Conservation (phyloP, 2,888 invertebrate species). For the Cataglyphis rosenhaueri region DNA sequence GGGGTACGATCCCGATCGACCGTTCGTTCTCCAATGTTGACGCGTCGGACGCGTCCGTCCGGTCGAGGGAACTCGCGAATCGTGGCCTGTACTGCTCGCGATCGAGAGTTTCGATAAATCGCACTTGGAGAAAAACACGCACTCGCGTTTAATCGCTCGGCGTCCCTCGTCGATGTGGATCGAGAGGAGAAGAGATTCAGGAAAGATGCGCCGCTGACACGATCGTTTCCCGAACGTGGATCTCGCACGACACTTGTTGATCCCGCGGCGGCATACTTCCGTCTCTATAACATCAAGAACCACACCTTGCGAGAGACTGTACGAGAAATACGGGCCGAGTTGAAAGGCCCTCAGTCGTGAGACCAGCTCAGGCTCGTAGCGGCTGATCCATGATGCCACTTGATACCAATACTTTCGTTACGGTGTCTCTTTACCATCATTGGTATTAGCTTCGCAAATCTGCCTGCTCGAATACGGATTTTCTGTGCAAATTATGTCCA, state of each 20-base stretch:
- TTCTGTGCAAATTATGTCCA: background rate
- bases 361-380: slow-evolving; percentile 79
- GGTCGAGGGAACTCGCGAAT: slow-evolving; percentile 3
- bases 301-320: slow-evolving; percentile 83
- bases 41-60: slow-evolving; percentile 29
- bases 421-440: background rate
- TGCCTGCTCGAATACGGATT: background rate
- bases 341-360: slow-evolving; percentile 83
- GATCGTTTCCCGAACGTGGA: slow-evolving; percentile 64
- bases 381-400: background rate
- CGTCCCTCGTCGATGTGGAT: background rate
- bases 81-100: background rate
- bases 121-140: slow-evolving; percentile 29
- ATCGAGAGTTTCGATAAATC: slow-evolving; percentile 2
- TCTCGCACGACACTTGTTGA: slow-evolving; percentile 78
- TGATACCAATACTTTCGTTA: background rate
- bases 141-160: slow-evolving; percentile 25
- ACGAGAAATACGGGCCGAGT: slow-evolving; percentile 79
- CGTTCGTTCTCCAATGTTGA: background rate
- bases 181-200: background rate
- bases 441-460: background rate
- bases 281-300: slow-evolving; percentile 77
- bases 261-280: slow-evolving; percentile 76
- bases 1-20: background rate
- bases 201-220: slow-evolving; percentile 55